Percentiles rank a stretch among this genome's conserved stretches.
Conservation (phyloP, 2,113 vertebrate species). For the Pseudolaguvia tuberculata region DNA sequence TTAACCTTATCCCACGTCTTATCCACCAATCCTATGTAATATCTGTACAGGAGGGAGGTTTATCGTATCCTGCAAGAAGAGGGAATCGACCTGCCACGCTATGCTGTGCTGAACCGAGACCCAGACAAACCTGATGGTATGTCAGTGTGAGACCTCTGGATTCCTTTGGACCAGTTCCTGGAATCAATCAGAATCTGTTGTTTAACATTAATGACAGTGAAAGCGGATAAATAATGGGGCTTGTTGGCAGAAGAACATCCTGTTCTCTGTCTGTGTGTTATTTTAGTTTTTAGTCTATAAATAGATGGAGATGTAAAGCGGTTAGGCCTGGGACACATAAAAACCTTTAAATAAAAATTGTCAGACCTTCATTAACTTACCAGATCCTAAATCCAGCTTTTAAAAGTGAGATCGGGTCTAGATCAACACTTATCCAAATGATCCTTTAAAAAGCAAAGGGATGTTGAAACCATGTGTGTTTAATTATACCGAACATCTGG, state of each 20-base stretch:
- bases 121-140: constrained; percentile 90
- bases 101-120: constrained; percentile 92
- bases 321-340: constrained; percentile 30
- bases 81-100: constrained; percentile 93
- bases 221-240: constrained; percentile 14
- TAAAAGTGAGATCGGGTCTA: neutral
- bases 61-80: constrained; percentile 97
- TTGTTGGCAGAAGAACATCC: constrained; percentile 20
- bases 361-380: constrained; percentile 31
- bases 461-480: neutral
- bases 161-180: neutral
- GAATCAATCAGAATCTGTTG: neutral
- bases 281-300: constrained; percentile 52
- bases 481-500: neutral
- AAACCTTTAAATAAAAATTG: constrained; percentile 34
- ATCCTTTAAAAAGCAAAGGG: neutral
- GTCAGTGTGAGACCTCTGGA: constrained; percentile 45
- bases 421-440: neutral
- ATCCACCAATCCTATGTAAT: neutral
- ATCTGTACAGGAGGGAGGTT: constrained; percentile 82
- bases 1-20: neutral
- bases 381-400: neutral
- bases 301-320: constrained; percentile 54
- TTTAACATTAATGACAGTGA: neutral
- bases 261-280: constrained; percentile 46